A percentile compares a stretch with the other conserved stretches of the same genome.
Evolutionary conservation across 1,140 invertebrate species (phyloP).

Genomic region (Ostrea edulis): DNA sequence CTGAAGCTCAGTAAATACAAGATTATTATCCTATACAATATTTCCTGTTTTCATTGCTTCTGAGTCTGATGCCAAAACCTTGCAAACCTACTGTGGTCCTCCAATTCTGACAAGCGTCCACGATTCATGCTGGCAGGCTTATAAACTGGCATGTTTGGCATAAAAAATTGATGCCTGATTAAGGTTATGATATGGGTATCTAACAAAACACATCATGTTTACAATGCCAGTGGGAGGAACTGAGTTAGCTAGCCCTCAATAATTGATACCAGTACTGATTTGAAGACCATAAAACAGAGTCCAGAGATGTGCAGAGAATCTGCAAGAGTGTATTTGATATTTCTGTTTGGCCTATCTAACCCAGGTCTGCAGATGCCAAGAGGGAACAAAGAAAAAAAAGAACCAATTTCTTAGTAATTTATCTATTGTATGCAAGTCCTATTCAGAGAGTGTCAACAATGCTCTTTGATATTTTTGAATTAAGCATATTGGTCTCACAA

Average conservation of each 20-base stretch:
- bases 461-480: background rate
- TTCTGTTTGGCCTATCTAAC: background rate
- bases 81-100: background rate
- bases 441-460: background rate
- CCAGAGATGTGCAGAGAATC: background rate
- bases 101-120: background rate
- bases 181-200: slow-evolving; percentile 37
- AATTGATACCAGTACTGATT: slow-evolving; percentile 32
- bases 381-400: background rate
- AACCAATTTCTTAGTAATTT: background rate
- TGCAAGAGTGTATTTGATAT: background rate
- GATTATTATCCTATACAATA: background rate
- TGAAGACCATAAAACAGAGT: slow-evolving; percentile 34
- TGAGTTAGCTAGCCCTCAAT: slow-evolving; percentile 15
- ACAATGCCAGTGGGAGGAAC: background rate
- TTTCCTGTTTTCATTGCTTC: slow-evolving; percentile 3
- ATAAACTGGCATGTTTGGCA: slow-evolving; percentile 34
- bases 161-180: slow-evolving; percentile 34
- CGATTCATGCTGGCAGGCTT: background rate
- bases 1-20: slow-evolving; percentile 12
- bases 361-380: background rate
- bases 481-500: background rate
- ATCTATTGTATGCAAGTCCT: background rate
- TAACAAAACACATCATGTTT: slow-evolving; percentile 38
- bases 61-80: background rate